phyloP scores from a whole-genome alignment of 1,140 invertebrate species.

The Pseudomyrmex concolor region DNA sequence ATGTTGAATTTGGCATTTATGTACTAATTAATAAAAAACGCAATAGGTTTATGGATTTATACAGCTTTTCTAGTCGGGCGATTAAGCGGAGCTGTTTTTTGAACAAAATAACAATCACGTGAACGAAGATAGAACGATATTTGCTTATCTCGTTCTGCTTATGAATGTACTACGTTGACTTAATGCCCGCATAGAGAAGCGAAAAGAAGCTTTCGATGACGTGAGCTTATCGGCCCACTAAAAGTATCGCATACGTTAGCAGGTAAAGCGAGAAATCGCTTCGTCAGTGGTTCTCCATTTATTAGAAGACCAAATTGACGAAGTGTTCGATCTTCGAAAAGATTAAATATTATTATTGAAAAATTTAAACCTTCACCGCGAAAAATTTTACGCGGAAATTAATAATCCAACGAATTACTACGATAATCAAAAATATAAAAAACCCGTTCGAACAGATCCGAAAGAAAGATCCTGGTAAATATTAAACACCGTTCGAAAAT shows the following conservation, averaged over 20 bases:
- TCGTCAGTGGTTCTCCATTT: conserved; percentile 52
- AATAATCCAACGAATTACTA: not conserved
- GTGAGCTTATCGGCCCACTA: conserved; percentile 52
- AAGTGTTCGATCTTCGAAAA: conserved; percentile 16
- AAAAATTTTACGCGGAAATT: not conserved
- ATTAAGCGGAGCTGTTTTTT: not conserved
- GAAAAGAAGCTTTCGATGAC: conserved; percentile 48
- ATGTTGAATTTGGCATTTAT: not conserved
- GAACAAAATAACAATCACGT: not conserved
- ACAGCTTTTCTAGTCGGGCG: not conserved
- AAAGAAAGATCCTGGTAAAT: not conserved
- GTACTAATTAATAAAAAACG: not conserved
- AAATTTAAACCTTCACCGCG: not conserved
- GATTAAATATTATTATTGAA: conserved; percentile 36
- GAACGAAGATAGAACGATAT: not conserved
- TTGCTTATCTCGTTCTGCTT: conserved; percentile 1
- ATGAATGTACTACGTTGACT: conserved; percentile 5
- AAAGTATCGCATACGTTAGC: conserved; percentile 61
- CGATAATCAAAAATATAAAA: conserved; percentile 25
- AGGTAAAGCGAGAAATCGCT: conserved; percentile 49
- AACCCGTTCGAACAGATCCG: not conserved
- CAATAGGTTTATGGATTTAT: not conserved
- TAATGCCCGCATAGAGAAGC: conserved; percentile 56
- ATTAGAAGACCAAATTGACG: not conserved
- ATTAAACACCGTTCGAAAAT: not conserved